Evolutionary conservation across 2,888 invertebrate genomes (phyloP).

Genomic region (Dryococelus australis): DNA sequence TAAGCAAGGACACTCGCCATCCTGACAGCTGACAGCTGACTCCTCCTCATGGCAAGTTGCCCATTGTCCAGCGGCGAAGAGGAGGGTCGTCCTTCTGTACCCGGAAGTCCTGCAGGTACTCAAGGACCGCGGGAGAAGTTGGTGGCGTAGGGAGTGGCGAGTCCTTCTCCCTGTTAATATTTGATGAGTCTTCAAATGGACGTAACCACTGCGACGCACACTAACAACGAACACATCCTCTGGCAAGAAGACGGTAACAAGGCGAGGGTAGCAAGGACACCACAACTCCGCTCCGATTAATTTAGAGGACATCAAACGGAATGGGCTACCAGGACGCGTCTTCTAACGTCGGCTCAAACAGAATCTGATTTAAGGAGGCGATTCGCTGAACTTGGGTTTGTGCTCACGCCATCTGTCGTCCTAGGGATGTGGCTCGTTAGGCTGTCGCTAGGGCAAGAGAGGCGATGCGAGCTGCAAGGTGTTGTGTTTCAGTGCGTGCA

Average conservation of each 20-base stretch:
- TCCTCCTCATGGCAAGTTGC: neutral
- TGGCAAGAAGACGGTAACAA: neutral
- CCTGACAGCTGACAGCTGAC: neutral
- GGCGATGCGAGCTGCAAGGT: no score
- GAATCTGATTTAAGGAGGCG: neutral
- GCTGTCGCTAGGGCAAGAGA: no score
- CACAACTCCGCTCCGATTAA: neutral
- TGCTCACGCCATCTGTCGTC: no score
- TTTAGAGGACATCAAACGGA: neutral
- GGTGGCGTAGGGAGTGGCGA: neutral
- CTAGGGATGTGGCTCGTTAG: no score
- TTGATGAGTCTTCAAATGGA: slow-evolving; percentile 3
- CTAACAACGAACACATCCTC: neutral
- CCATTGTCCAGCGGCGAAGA: neutral
- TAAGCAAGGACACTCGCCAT: neutral
- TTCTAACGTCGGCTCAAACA: neutral
- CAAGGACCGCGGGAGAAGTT: neutral
- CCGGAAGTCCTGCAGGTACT: neutral
- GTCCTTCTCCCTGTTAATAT: neutral
- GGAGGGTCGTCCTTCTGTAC: neutral
- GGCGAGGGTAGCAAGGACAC: neutral
- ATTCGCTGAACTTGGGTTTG: no score
- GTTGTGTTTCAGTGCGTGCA: no score
- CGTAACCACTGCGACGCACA: neutral
- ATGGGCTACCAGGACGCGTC: neutral